Conservation (phyloP, 2,797 vertebrate genomes). For the Carcharodon carcharias region DNA sequence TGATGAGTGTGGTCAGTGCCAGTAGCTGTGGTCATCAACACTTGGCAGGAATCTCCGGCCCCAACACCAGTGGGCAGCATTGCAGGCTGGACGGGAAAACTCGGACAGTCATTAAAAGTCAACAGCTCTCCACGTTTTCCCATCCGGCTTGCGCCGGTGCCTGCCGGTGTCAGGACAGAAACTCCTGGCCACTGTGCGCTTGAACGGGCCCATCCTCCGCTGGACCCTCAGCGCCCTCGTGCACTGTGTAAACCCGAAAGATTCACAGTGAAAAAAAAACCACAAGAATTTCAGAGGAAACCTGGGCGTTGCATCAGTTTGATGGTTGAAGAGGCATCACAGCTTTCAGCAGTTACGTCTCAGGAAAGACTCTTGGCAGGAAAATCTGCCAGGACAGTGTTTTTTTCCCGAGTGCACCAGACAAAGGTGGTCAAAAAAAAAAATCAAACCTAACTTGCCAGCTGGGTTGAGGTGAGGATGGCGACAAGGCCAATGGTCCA, state of each 20-base stretch:
- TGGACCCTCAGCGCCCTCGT: too few relatives aligned
- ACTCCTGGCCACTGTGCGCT: neutral
- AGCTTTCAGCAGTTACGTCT: neutral
- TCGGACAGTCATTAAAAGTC: too few relatives aligned
- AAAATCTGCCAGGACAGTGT: neutral
- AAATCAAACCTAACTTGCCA: neutral
- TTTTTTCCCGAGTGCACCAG: neutral
- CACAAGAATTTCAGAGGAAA: too few relatives aligned
- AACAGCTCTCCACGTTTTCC: too few relatives aligned
- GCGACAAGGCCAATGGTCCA: neutral
- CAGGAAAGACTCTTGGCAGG: neutral
- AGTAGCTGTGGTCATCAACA: neutral
- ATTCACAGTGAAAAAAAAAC: neutral
- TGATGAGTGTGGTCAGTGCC: neutral
- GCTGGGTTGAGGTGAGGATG: neutral
- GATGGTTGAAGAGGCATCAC: neutral
- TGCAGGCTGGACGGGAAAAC: too few relatives aligned
- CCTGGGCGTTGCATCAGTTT: too few relatives aligned
- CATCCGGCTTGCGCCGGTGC: too few relatives aligned
- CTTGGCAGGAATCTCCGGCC: too few relatives aligned
- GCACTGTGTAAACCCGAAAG: neutral
- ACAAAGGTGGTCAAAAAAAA: neutral
- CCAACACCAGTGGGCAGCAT: too few relatives aligned
- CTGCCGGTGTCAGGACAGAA: too few relatives aligned
- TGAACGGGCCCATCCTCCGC: neutral